A percentile compares a stretch with the other conserved stretches of the same genome.
These are phyloP conservation scores for Epinephelus moara DNA, from an alignment of 2,113 vertebrate species.

Conservation along the genomic window DNA sequence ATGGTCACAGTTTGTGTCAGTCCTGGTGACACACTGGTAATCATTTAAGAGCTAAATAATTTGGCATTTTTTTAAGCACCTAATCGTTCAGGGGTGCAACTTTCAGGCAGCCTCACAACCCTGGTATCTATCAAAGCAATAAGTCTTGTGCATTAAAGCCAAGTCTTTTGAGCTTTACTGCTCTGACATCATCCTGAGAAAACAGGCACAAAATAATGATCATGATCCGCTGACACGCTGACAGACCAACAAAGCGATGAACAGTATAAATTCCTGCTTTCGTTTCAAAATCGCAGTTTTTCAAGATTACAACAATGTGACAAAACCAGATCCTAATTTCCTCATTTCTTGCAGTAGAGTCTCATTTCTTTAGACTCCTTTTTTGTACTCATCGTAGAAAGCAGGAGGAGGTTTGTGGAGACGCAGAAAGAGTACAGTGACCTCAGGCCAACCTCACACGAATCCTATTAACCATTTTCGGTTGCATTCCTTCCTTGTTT, in stretches of 20 bases:
- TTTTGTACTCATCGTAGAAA: neutral
- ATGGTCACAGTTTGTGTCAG: conserved; percentile 34
- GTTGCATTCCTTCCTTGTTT: neutral
- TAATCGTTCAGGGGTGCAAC: neutral
- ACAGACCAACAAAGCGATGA: neutral
- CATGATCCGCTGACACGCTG: conserved; percentile 9
- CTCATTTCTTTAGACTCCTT: neutral
- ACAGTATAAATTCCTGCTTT: conserved; percentile 19
- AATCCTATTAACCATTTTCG: conserved; percentile 21
- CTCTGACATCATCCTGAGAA: conserved; percentile 31
- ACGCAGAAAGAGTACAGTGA: neutral
- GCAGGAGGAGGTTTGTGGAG: neutral
- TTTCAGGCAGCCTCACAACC: neutral
- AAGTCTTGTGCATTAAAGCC: neutral
- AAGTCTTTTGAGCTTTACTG: conserved; percentile 15
- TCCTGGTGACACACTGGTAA: conserved; percentile 33
- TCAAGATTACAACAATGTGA: conserved; percentile 25
- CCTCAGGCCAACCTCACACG: conserved; percentile 22
- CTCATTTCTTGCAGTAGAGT: neutral
- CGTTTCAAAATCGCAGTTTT: conserved; percentile 17
- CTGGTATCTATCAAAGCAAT: neutral
- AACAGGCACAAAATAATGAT: conserved; percentile 19
- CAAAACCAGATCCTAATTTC: neutral
- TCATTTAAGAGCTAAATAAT: conserved; percentile 44
- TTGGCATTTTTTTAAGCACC: conserved; percentile 14